Evolutionary conservation across 2,113 vertebrate genomes (phyloP), one percentile per base, ranked within the genome.

Genomic region (Hiodon tergisus): DNA sequence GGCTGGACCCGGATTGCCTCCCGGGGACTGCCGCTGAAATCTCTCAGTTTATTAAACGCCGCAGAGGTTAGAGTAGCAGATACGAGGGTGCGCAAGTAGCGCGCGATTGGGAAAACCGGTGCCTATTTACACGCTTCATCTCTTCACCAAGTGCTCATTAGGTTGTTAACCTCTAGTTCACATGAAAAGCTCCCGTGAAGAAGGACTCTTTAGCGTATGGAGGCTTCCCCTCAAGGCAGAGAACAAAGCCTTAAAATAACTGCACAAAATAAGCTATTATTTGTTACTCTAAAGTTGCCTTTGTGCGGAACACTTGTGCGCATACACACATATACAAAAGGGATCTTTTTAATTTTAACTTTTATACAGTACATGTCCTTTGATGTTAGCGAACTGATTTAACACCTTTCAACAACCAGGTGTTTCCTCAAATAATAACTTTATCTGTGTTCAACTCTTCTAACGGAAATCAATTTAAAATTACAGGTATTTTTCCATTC

Each of bases 1-100:
- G 73, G 84, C 88, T 71, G 88, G 88, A 86, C 89, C 87, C 87
- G 84, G 85, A 74, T 78, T 82, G 88, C 89, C 88, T 90, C 89
- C 89, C 86, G 85, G 86, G 90, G 87, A 80, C 86, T 89, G 88
- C 90, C 88, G 89, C 90, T 85, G 90, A 86, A 89, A 84, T 84
- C 83, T 86, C 87, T 76, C 88, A 83, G 86, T 85, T 88, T 69
- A 86, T 86, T 88, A 86, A 89, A 84, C 86, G 83, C 86, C 69
- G 83, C 88, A 88, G 89, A 93, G 91, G 94, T 94, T 92, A 92
- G 90, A 93, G 92, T 92, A 91, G 91, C 93, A 92, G 90, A 92
- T 90, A 87, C 86, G 88, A 85, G 76, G 83, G 85, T 79, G 84
- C 85, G 84, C 86, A 83, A 82, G 90, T 86, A 85, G 87, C 86